Percentiles rank a stretch among this genome's conserved stretches.
These are phyloP conservation scores for Branchipolynoe longqiensis DNA, from an alignment of 2,888 invertebrate species.

Conservation along the genomic window DNA sequence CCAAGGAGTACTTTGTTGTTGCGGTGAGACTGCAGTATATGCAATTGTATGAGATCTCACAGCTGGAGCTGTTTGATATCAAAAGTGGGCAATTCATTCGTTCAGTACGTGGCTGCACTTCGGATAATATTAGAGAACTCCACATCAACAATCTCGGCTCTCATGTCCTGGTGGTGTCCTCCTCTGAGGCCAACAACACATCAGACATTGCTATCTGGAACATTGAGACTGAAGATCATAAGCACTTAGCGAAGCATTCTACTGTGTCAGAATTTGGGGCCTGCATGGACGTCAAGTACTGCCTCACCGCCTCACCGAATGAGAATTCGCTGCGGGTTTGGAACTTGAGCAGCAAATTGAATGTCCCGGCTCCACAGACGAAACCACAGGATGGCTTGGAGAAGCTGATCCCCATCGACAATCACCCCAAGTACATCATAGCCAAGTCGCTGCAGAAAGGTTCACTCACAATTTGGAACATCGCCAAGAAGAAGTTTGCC, in stretches of 20 bases:
- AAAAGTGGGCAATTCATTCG: slow-evolving; percentile 75
- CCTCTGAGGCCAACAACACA: slow-evolving; percentile 72
- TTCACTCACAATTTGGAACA: slow-evolving; percentile 79
- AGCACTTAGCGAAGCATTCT: slow-evolving; percentile 79
- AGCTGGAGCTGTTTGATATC: slow-evolving; percentile 78
- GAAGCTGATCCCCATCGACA: slow-evolving; percentile 74
- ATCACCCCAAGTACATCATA: slow-evolving; percentile 77
- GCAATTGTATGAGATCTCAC: slow-evolving; percentile 76
- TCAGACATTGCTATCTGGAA: slow-evolving; percentile 80
- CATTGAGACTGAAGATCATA: slow-evolving; percentile 81
- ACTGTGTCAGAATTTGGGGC: slow-evolving; percentile 74
- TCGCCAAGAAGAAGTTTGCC: slow-evolving; percentile 74
- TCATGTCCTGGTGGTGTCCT: slow-evolving; percentile 76
- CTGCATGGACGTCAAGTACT: slow-evolving; percentile 76
- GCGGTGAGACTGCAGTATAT: slow-evolving; percentile 77
- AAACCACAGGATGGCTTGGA: slow-evolving; percentile 75
- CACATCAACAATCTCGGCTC: slow-evolving; percentile 76
- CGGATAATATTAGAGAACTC: slow-evolving; percentile 74
- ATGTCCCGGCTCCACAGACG: slow-evolving; percentile 75
- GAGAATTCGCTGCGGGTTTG: slow-evolving; percentile 77
- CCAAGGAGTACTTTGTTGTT: slow-evolving; percentile 77
- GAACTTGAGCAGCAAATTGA: slow-evolving; percentile 77
- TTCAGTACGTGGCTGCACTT: slow-evolving; percentile 77
- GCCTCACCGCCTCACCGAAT: slow-evolving; percentile 75
- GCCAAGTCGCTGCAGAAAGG: slow-evolving; percentile 77